Conservation (phyloP, 2,797 vertebrate genomes). For the Knipowitschia caucasica region DNA sequence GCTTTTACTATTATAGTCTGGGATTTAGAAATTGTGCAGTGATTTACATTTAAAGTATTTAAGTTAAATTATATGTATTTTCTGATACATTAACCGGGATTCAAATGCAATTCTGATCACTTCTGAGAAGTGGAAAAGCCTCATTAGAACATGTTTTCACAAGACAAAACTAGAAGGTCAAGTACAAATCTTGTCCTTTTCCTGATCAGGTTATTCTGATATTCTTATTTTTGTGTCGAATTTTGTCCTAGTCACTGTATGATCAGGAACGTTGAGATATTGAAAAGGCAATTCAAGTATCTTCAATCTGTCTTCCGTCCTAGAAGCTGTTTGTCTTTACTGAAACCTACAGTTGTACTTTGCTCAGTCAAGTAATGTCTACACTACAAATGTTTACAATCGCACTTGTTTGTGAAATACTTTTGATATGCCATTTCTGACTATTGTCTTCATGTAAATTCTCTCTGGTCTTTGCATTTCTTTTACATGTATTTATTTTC, state of each 20-base stretch:
- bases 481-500: slow-evolving; percentile 78
- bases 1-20: slow-evolving; percentile 57
- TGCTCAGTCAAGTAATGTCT: slow-evolving; percentile 64
- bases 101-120: slow-evolving; percentile 76
- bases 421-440: slow-evolving; percentile 69
- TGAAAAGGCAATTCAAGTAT: slow-evolving; percentile 62
- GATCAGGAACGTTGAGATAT: slow-evolving; percentile 51
- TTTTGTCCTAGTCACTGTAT: slow-evolving; percentile 50
- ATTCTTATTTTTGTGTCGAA: slow-evolving; percentile 55
- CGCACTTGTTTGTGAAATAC: slow-evolving; percentile 72
- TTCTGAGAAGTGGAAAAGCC: slow-evolving; percentile 78
- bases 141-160: slow-evolving; percentile 52
- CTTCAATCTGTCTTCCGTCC: slow-evolving; percentile 79
- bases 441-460: slow-evolving; percentile 56
- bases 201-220: slow-evolving; percentile 18
- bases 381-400: slow-evolving; percentile 78
- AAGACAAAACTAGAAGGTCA: slow-evolving; percentile 26
- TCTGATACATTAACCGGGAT: slow-evolving; percentile 72
- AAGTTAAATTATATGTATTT: slow-evolving; percentile 64
- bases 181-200: slow-evolving; percentile 36
- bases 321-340: slow-evolving; percentile 73
- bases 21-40: slow-evolving; percentile 61
- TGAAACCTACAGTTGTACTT: slow-evolving; percentile 63
- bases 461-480: slow-evolving; percentile 69
- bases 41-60: slow-evolving; percentile 67